Evolutionary conservation across 1,140 invertebrate species (phyloP), one percentile per base, ranked within the genome.

Genomic region (Sarcophaga peregrina): DNA sequence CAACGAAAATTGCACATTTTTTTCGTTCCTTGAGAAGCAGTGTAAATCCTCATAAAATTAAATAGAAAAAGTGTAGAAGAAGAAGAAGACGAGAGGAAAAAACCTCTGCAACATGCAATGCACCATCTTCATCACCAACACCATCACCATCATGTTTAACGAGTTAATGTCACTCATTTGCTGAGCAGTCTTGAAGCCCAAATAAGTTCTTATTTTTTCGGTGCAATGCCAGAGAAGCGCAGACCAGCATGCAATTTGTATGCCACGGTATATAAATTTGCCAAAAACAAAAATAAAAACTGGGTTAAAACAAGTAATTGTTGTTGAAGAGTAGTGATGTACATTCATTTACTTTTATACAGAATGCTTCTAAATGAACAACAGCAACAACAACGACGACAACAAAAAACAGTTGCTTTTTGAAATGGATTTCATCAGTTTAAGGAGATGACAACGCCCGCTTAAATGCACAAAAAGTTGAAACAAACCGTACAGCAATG

Each of bases 161-260:
- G 74, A 76, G 47, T 76, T 76, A 76, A 76, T 76, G 74, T 76
- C 74, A 76, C 74, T 76, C 74, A 76, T 76, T 76, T 76, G 74
- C 54, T 58, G 54, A n/a, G 54, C n/a, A n/a, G 52, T 54, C 10
- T 54, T 54, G 52, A 54, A 15, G 52, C 25, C 25, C 25, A 37
- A 37, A 37, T 37, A 37, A 54, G 10, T 54, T 54, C 10, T 54
- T 54, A 9, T n/a, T 5, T n/a, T 58, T n/a, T 58, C 3, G n/a
- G 54, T 13, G 13, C 7, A 58, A 11, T 58, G 54, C 54, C 15
- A 58, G 54, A 58, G 54, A 58, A 13, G 5, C 15, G 54, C 54
- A 58, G 54, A 58, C 54, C 54, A 58, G 54, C 54, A 58, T 58
- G 54, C n/a, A 58, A 58, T 58, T 58, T 58, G n/a, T 58, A 58